A percentile compares a stretch with the other conserved stretches of the same genome.
These are phyloP conservation scores for Vombatus ursinus DNA, from an alignment of 2,113 vertebrate species.

Conservation along the genomic window DNA sequence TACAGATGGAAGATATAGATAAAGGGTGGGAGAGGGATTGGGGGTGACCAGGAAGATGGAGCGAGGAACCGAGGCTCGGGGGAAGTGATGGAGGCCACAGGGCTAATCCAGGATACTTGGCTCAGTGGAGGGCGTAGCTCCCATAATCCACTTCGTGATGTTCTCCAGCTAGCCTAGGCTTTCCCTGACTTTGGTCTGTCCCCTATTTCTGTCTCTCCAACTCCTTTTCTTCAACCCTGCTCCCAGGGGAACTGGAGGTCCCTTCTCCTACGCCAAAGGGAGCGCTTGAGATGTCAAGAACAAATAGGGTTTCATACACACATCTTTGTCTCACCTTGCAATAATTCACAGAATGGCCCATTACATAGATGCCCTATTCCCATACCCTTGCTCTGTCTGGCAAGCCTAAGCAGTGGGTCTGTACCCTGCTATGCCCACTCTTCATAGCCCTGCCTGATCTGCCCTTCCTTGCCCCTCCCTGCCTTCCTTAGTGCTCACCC, in stretches of 20 bases:
- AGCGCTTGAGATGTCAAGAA: not conserved
- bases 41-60: fast-evolving
- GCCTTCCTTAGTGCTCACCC: fast-evolving
- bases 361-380: not conserved
- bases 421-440: not conserved
- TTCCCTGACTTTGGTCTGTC: not conserved
- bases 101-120: not conserved
- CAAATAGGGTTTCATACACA: not conserved
- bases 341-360: not conserved
- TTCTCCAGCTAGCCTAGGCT: not conserved
- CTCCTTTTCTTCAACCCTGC: not conserved
- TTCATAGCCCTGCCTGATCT: not conserved
- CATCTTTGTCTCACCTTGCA: not conserved
- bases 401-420: not conserved
- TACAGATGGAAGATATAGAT: not conserved
- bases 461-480: not conserved
- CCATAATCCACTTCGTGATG: not conserved
- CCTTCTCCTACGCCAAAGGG: not conserved
- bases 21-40: not conserved
- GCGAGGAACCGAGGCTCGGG: not conserved
- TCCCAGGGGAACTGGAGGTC: too few species aligned
- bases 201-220: not conserved
- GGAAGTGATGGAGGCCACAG: not conserved
- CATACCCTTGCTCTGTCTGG: not conserved
- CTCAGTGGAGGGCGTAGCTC: not conserved